phyloP scores from a whole-genome alignment of 35 echinoderm and acorn worm genomes.

The Lytechinus pictus region DNA sequence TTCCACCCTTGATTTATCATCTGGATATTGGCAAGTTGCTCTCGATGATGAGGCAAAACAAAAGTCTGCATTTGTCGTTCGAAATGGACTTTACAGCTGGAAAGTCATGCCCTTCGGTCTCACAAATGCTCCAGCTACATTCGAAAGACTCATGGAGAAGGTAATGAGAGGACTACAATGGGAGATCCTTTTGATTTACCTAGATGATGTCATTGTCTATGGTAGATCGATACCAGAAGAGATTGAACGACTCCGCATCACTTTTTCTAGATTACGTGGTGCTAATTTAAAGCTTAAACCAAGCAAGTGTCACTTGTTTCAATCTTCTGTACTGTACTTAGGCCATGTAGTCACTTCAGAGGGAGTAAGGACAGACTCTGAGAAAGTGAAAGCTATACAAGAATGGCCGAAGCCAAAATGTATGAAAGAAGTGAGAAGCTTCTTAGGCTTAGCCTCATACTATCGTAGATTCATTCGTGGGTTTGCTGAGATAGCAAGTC shows the following conservation, averaged over 20 bases:
- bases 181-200: background rate
- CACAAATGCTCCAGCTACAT: no score
- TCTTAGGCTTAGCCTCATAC: no score
- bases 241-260: conserved; percentile 45
- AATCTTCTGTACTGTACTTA: conserved; percentile 31
- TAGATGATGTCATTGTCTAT: conserved; percentile 9
- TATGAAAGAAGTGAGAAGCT: no score
- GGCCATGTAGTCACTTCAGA: conserved; percentile 64
- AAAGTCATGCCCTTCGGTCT: no score
- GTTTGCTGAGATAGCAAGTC: no score
- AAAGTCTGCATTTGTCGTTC: no score
- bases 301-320: conserved; percentile 61
- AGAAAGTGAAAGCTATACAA: conserved; percentile 28
- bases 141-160: conserved; percentile 16
- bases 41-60: no score
- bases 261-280: conserved; percentile 22
- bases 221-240: background rate
- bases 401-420: no score
- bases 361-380: conserved; percentile 25
- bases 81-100: no score
- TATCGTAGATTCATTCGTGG: no score
- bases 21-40: no score
- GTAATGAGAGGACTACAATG: conserved; percentile 23
- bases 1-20: no score
- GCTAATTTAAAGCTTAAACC: conserved; percentile 67